Evolutionary conservation across 30 jellyfish, hydroid and myxozoan genomes (phyloP).

Genomic region (Cassiopea andromeda): DNA sequence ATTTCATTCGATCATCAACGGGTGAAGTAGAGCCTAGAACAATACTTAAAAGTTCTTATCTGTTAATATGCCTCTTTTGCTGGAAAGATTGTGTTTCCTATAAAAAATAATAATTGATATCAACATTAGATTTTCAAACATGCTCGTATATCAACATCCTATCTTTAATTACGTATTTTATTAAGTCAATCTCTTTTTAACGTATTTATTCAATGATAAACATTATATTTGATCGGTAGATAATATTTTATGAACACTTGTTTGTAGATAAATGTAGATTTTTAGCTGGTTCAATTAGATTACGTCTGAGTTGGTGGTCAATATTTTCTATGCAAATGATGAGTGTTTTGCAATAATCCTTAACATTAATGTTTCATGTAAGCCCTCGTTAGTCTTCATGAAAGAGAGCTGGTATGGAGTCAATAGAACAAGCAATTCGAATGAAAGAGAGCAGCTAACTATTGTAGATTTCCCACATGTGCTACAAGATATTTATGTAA

Average conservation of each 20-base stretch:
- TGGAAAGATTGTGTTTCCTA: neutral
- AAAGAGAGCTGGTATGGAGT: no score
- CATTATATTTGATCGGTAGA: neutral
- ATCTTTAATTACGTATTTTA: no score
- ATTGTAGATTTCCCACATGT: no score
- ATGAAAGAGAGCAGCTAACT: no score
- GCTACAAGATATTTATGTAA: no score
- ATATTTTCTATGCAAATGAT: neutral
- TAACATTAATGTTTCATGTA: no score
- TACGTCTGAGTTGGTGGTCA: neutral
- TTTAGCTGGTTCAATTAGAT: neutral
- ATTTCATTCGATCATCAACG: no score
- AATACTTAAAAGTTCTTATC: no score
- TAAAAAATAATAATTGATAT: no score
- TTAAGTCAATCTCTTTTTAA: neutral
- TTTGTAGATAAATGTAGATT: neutral
- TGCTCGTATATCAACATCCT: neutral
- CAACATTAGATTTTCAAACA: neutral
- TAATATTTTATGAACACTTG: neutral
- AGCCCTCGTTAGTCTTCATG: no score
- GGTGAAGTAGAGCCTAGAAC: no score
- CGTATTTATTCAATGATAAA: neutral
- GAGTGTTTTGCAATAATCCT: neutral
- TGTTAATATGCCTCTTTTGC: neutral
- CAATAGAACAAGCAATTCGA: no score